Evolutionary conservation across 2,797 vertebrate genomes (phyloP).

Genomic region (Carapus acus): DNA sequence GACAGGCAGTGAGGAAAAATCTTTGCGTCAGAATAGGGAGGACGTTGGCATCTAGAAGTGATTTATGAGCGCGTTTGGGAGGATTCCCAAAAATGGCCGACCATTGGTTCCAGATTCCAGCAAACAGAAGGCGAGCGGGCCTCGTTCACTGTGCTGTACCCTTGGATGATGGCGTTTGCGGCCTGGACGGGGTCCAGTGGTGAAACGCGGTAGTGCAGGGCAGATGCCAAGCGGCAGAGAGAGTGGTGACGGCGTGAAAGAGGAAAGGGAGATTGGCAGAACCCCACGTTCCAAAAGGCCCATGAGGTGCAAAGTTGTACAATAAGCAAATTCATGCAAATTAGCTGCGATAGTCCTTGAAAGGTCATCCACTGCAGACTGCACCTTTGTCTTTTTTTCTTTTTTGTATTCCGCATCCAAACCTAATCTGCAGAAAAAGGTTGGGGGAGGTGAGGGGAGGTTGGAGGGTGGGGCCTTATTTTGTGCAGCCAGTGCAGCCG

Average conservation of each 20-base stretch:
- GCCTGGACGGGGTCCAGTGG: background rate
- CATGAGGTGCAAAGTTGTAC: background rate
- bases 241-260: background rate
- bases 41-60: background rate
- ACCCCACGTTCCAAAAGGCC: slow-evolving; percentile 5
- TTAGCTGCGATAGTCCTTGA: background rate
- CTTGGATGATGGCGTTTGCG: background rate
- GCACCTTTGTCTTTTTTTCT: slow-evolving; percentile 2
- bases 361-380: slow-evolving; percentile 9
- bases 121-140: background rate
- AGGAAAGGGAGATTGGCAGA: background rate
- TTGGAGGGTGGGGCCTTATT: too few species aligned
- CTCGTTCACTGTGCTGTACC: background rate
- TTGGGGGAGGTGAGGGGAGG: slow-evolving; percentile 10
- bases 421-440: slow-evolving; percentile 15
- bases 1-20: slow-evolving; percentile 11
- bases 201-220: background rate
- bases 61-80: background rate
- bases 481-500: slow-evolving; percentile 13
- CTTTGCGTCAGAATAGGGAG: background rate
- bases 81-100: background rate
- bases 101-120: background rate
- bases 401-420: slow-evolving; percentile 11
- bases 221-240: background rate
- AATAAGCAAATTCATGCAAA: background rate